Evolutionary conservation across 2,113 vertebrate genomes (phyloP).

Genomic region (Tringa solitaria): DNA sequence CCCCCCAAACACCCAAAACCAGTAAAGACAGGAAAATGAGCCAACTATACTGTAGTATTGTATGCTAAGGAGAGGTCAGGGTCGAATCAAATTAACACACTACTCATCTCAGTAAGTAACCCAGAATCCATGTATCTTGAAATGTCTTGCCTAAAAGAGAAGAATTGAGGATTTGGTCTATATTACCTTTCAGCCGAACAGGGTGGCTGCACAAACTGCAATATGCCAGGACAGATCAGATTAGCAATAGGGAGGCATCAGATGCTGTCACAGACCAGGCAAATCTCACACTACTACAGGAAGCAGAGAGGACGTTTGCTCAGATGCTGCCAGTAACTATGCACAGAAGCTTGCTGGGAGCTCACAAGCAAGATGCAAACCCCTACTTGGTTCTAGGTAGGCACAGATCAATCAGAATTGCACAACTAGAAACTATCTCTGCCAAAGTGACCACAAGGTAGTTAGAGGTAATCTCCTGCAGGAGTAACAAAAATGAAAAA

Average conservation of each 20-base stretch:
- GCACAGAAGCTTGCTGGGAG: background rate
- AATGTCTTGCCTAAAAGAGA: background rate
- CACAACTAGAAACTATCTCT: background rate
- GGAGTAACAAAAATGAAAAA: background rate
- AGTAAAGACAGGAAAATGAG: background rate
- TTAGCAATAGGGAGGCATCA: background rate
- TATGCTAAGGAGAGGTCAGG: background rate
- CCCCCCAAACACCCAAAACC: background rate
- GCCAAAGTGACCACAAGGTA: background rate
- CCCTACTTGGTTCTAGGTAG: background rate
- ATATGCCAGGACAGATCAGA: background rate
- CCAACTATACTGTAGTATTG: background rate
- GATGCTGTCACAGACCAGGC: background rate
- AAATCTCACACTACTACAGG: background rate
- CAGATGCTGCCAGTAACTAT: background rate
- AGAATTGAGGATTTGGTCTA: background rate
- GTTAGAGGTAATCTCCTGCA: background rate
- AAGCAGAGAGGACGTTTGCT: background rate
- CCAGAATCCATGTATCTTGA: background rate
- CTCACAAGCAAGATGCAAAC: background rate
- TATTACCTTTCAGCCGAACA: background rate
- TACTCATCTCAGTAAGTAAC: background rate
- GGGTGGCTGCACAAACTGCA: background rate
- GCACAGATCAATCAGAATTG: background rate
- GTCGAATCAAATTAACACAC: background rate